A percentile compares a stretch with the other conserved stretches of the same genome.
Evolutionary conservation across 2,888 invertebrate species (phyloP).

Genomic region (Pyrochroa serraticornis): DNA sequence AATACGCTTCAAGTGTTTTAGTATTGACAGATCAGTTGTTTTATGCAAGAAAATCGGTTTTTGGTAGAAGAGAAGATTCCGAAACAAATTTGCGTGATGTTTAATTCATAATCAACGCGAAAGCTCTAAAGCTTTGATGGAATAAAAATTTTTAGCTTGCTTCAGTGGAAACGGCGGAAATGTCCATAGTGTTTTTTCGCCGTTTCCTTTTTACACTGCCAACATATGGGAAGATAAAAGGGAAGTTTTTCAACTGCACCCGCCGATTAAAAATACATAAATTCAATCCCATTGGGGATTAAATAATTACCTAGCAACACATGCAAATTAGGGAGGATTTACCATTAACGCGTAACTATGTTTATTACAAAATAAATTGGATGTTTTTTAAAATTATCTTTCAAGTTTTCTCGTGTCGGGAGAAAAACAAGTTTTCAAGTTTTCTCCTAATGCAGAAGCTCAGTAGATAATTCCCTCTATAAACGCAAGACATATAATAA

Average conservation of each 20-base stretch:
- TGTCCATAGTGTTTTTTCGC: conserved; percentile 15
- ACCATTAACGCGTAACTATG: conserved; percentile 1
- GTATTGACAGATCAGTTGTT: no score
- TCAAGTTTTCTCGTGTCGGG: not conserved
- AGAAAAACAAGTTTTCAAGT: conserved; percentile 22
- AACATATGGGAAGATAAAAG: conserved; percentile 20
- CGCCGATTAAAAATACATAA: conserved; percentile 27
- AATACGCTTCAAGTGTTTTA: no score
- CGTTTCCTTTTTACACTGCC: conserved; percentile 12
- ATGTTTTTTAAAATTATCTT: not conserved
- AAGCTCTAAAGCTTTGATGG: conserved; percentile 9
- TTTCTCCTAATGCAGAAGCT: conserved; percentile 25
- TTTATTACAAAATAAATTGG: conserved; percentile 11
- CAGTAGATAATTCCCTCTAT: conserved; percentile 29
- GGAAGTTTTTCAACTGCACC: conserved; percentile 14
- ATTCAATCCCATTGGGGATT: conserved; percentile 18
- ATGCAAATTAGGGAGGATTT: conserved; percentile 15
- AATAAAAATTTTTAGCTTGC: conserved; percentile 15
- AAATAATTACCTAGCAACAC: conserved; percentile 19
- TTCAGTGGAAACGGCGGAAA: conserved; percentile 7
- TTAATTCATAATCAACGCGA: conserved; percentile 22
- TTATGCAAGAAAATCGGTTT: no score
- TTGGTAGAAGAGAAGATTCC: not conserved
- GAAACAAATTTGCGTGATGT: conserved; percentile 10
- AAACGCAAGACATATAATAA: conserved; percentile 32